Base-by-base conservation (phyloP, 2,113 vertebrate genomes). In the Notothenia coriiceps region DNA sequence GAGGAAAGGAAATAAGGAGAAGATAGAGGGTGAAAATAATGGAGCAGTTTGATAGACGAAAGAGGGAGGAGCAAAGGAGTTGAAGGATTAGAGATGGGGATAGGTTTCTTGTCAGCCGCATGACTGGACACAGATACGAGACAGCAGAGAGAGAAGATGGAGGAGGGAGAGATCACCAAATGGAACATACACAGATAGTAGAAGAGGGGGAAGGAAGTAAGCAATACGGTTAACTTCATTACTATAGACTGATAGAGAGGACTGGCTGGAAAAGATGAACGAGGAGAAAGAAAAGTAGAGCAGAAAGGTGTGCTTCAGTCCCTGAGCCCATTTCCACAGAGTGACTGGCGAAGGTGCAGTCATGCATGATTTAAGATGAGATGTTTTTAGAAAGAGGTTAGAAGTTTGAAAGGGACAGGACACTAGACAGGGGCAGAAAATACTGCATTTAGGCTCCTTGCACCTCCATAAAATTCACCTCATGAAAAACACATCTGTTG, bases 331-430 rank as follows among this genome's bases (percentile, higher is more conserved):
- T 82, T 85, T 85, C 60, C 64, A 55, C 22, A 0, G 10, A 35
- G 60, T 43, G 64, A 66, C 63, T 74, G 40, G 65, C 49, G 9
- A 70, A 88, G 70, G 77, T 82, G 74, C 62, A 82, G 65, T 83
- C 87, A 89, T 88, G 82, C 77, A 89, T 90, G 76, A 90, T 89
- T 90, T 88, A 92, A 60, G 60, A 80, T 52, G 47, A 72, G 68
- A 62, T 77, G 35, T 79, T 90, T 91, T 80, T 75, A 51, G 43
- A 74, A 69, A 76, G 82, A 64, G 64, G 74, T 84, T 83, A 73
- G 49, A 76, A 29, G 51, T 84, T 77, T 77, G 43, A 87, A 71
- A 84, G 50, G 47, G 3, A 61, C 15, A 47, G 63, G 49, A 54
- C 62, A 67, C 10, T 20, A n/a, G 43, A 22, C 54, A 47, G 56